phyloP scores from a whole-genome alignment of 1,140 invertebrate species.

The Micrasema longulum region DNA sequence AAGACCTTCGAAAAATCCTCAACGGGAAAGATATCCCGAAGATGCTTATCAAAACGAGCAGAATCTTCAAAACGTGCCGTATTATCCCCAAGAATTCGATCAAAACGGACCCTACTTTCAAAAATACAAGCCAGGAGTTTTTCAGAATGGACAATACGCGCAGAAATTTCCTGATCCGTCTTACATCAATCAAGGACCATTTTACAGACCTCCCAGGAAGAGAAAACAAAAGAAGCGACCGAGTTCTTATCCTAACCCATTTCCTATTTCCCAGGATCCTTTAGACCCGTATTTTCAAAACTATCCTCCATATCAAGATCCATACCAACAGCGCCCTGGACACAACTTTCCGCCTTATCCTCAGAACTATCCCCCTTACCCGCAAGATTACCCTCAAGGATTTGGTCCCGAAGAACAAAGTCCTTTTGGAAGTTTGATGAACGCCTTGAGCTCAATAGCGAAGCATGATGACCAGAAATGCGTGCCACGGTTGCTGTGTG shows the following conservation, averaged over 20 bases:
- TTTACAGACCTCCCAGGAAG: slow-evolving; percentile 35
- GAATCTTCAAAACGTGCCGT: neutral
- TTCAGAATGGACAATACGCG: slow-evolving; percentile 3
- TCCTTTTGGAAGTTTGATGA: slow-evolving; percentile 57
- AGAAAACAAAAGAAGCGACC: slow-evolving; percentile 44
- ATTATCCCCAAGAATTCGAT: neutral
- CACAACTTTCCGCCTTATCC: slow-evolving; percentile 30
- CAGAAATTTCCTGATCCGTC: neutral
- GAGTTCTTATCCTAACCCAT: slow-evolving; percentile 28
- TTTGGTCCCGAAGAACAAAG: slow-evolving; percentile 20
- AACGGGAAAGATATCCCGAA: neutral
- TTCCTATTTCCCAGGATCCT: slow-evolving; percentile 27
- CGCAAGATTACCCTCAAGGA: slow-evolving; percentile 13
- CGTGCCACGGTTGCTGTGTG: slow-evolving; percentile 81
- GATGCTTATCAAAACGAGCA: slow-evolving; percentile 7
- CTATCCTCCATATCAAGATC: slow-evolving; percentile 32
- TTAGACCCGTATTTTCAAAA: slow-evolving; percentile 39
- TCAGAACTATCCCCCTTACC: slow-evolving; percentile 7
- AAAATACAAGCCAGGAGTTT: neutral
- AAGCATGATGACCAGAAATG: slow-evolving; percentile 81
- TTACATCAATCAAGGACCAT: slow-evolving; percentile 25
- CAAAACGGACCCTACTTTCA: neutral
- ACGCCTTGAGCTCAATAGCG: slow-evolving; percentile 78
- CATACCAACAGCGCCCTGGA: slow-evolving; percentile 9
- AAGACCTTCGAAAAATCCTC: neutral